These are phyloP conservation scores for Ennomos erosarius DNA, from an alignment of 2,888 invertebrate species.

Conservation along the genomic window DNA sequence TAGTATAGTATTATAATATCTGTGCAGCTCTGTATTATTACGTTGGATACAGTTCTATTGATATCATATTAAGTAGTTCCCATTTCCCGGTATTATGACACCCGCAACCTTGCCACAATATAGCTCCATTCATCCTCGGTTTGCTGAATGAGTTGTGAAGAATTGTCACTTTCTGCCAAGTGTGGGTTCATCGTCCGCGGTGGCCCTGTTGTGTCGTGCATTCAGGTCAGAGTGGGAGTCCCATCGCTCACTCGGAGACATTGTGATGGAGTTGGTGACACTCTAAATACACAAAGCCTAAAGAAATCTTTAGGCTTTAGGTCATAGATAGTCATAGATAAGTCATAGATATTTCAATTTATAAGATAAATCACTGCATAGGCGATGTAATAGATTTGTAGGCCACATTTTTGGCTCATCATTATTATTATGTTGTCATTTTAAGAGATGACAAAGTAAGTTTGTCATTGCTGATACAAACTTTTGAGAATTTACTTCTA, in stretches of 20 bases:
- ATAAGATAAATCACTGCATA: conserved; percentile 9
- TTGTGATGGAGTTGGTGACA: conserved; percentile 21
- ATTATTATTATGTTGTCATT: neutral
- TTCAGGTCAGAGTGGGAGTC: conserved; percentile 45
- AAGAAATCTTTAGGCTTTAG: too few relatives aligned
- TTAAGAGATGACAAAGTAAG: too few relatives aligned
- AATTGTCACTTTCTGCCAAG: conserved; percentile 39
- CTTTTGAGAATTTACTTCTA: too few relatives aligned
- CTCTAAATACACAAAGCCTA: conserved; percentile 18
- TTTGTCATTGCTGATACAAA: too few relatives aligned
- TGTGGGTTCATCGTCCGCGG: conserved; percentile 46
- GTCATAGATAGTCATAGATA: too few relatives aligned
- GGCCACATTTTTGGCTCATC: neutral
- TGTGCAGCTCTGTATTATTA: neutral
- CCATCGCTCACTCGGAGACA: conserved; percentile 39
- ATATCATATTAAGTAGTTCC: too few relatives aligned
- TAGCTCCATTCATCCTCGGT: conserved; percentile 17
- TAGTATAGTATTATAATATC: too few relatives aligned
- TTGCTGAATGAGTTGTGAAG: conserved; percentile 18
- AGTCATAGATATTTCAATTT: conserved; percentile 8
- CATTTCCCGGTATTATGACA: neutral
- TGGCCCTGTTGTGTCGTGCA: conserved; percentile 20
- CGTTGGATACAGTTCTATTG: too few relatives aligned
- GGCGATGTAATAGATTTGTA: conserved; percentile 15
- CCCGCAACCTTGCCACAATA: neutral